Evolutionary conservation across 2,113 vertebrate genomes (phyloP), one percentile per base, ranked within the genome.

Genomic region (Gopherus flavomarginatus): DNA sequence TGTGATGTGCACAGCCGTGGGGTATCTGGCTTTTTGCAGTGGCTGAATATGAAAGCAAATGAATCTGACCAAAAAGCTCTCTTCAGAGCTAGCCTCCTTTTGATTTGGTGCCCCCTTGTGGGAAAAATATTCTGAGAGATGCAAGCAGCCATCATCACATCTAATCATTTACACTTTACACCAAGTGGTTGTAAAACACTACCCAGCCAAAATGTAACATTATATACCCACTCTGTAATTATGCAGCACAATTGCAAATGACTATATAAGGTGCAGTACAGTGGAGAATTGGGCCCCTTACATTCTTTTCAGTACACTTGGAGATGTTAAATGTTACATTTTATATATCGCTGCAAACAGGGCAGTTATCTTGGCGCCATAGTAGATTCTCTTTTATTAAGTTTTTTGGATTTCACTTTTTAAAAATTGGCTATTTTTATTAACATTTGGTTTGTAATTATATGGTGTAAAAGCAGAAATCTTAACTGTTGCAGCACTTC

Each of bases 151-250:
- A 13, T 44, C 11, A 8, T 44, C 52, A 6, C 35, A 22, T 19
- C 54, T 2, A 2, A 2, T 42, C 17, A 2, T 0, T 9, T 17
- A 26, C 5, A 69, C 52, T 69, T n/a, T n/a, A 85, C 5, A 5
- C 11, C 38, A 50, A 59, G 62, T n/a, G 38, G 78, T 38, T 86
- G 10, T 57, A 42, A 59, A 65, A 12, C 35, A 77, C 35, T 56
- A 50, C 47, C 7, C 8, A 11, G 75, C 7, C 29, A 2, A 7
- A 6, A 26, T 49, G 83, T 83, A 81, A 9, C 16, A 42, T 44
- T 42, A 44, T 38, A 24, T 21, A 9, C 27, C 14, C 11, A 4
- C n/a, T 78, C 54, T 5, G 2, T 10, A 1, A 29, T 72, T 50
- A 42, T 27, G 72, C 79, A 5, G 0, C 26, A 26, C 12, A 6